Conservation (phyloP, 1,140 invertebrate genomes). For the Zaprionus kolodkinae region DNA sequence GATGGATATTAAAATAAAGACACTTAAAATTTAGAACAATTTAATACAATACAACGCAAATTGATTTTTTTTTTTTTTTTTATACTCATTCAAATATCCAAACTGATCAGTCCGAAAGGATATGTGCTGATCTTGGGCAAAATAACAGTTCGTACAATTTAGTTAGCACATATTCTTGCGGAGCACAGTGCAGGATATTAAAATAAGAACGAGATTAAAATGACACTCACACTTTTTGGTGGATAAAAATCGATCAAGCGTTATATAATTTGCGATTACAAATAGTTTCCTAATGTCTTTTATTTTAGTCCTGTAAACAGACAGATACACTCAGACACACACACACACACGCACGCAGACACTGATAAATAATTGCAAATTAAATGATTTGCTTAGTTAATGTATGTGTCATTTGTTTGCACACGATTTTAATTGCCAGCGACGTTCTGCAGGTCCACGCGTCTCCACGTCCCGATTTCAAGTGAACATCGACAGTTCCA, state of each 20-base stretch:
- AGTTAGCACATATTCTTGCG: constrained; percentile 57
- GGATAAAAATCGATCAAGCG: constrained; percentile 18
- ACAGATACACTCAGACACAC: constrained; percentile 30
- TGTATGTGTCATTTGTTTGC: constrained; percentile 49
- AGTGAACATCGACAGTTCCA: constrained; percentile 84
- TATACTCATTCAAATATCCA: constrained; percentile 12
- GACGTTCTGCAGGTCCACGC: constrained; percentile 77
- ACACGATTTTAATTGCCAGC: constrained; percentile 72
- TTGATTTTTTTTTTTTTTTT: constrained; percentile 29
- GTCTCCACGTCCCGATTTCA: constrained; percentile 84
- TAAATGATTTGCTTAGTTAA: constrained; percentile 45
- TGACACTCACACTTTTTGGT: constrained; percentile 50
- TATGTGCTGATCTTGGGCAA: constrained; percentile 17
- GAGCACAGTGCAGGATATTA: constrained; percentile 23
- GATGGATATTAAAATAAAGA: constrained; percentile 79
- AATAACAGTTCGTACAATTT: background rate
- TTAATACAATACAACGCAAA: constrained; percentile 72
- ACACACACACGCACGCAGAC: constrained; percentile 34
- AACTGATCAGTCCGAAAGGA: constrained; percentile 54
- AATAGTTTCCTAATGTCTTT: constrained; percentile 23
- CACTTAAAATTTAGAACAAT: constrained; percentile 84
- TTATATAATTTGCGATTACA: constrained; percentile 58
- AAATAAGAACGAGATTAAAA: constrained; percentile 7
- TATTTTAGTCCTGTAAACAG: constrained; percentile 41
- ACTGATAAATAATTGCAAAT: constrained; percentile 19